Conservation (phyloP, 2,797 vertebrate genomes). For the Hephaestus fuliginosus region DNA sequence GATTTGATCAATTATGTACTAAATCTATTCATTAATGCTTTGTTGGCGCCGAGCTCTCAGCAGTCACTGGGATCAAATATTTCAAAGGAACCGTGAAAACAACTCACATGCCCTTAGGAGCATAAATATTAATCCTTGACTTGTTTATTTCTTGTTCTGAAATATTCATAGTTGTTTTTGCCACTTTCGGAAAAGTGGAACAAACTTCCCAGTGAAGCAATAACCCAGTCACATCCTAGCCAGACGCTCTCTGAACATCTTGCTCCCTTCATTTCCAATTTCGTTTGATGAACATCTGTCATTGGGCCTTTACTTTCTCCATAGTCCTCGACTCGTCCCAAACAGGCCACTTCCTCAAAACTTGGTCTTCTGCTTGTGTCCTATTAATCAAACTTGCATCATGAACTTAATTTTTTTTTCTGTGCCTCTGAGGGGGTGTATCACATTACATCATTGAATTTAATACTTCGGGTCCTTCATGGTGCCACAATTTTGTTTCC, state of each 20-base stretch:
- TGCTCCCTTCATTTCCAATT: constrained; percentile 72
- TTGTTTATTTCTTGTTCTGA: constrained; percentile 84
- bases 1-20: constrained; percentile 78
- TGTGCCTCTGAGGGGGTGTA: not conserved
- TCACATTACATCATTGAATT: constrained; percentile 32
- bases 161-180: constrained; percentile 87
- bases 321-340: constrained; percentile 10
- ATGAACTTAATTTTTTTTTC: constrained; percentile 4
- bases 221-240: constrained; percentile 55
- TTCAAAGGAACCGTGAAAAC: constrained; percentile 78
- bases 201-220: constrained; percentile 76
- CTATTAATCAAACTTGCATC: constrained; percentile 17
- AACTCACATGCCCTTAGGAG: constrained; percentile 75
- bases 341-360: constrained; percentile 11
- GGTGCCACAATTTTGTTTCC: constrained; percentile 6
- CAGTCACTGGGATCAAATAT: constrained; percentile 75
- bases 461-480: not conserved
- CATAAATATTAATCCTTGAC: constrained; percentile 86
- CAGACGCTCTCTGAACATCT: constrained; percentile 65
- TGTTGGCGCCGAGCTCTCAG: constrained; percentile 64
- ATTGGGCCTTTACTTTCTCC: constrained; percentile 43
- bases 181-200: constrained; percentile 78
- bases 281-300: constrained; percentile 79
- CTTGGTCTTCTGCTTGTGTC: constrained; percentile 18
- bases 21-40: constrained; percentile 77